These are phyloP conservation scores for Tragelaphus strepsiceros DNA, from an alignment of 2,113 vertebrate genomes.

Conservation along the genomic window DNA sequence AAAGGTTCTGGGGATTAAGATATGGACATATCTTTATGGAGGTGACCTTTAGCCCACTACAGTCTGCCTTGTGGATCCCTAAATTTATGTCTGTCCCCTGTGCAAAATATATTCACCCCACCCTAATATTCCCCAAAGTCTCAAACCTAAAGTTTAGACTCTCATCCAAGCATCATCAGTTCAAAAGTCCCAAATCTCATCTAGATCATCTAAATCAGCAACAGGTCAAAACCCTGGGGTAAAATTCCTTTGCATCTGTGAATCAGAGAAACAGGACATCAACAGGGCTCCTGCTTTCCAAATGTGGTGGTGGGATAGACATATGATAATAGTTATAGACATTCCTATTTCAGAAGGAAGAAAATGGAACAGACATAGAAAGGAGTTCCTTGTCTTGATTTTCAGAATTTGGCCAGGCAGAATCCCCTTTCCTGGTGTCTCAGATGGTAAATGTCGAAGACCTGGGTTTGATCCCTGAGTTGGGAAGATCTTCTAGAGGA, in stretches of 20 bases:
- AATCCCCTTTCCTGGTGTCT: background rate
- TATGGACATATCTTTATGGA: background rate
- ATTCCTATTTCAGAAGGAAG: background rate
- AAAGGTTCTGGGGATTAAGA: background rate
- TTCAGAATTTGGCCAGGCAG: background rate
- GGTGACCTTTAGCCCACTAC: background rate
- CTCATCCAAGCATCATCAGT: background rate
- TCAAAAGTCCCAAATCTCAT: background rate
- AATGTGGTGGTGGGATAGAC: background rate
- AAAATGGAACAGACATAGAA: background rate
- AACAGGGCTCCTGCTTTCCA: background rate
- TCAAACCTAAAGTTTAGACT: constrained; percentile 2
- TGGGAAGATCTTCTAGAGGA: background rate
- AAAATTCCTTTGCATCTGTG: background rate
- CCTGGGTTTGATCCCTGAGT: background rate
- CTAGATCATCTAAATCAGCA: background rate
- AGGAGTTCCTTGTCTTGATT: background rate
- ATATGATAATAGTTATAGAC: background rate
- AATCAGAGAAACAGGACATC: background rate
- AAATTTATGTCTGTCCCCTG: background rate
- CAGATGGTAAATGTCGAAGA: background rate
- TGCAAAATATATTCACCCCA: background rate
- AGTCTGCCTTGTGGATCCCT: background rate
- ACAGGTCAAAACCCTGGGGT: background rate
- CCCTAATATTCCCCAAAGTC: background rate